These are phyloP conservation scores for Brachypteracias leptosomus DNA, from an alignment of 2,113 vertebrate species.

Conservation along the genomic window DNA sequence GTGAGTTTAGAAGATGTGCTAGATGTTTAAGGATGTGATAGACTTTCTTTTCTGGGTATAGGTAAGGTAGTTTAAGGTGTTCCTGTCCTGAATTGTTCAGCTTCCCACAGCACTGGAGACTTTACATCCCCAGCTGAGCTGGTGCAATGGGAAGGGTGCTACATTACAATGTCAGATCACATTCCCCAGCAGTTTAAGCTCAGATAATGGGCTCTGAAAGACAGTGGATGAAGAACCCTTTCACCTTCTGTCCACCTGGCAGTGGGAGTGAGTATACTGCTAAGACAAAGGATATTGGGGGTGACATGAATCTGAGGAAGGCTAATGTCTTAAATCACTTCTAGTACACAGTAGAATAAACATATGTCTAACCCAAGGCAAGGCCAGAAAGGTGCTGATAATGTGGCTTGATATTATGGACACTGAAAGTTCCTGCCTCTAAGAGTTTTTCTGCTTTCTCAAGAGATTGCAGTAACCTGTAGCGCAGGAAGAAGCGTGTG, in stretches of 20 bases:
- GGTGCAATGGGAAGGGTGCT: not conserved
- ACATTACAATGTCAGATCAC: not conserved
- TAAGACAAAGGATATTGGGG: not conserved
- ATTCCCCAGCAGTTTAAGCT: not conserved
- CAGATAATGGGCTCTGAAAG: not conserved
- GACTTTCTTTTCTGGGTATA: not conserved
- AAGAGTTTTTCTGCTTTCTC: not conserved
- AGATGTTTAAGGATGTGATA: not conserved
- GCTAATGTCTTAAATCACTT: constrained; percentile 2
- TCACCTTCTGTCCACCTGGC: not conserved
- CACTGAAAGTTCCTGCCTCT: not conserved
- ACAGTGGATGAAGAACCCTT: not conserved
- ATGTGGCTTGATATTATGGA: not conserved
- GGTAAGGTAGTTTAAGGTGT: not conserved
- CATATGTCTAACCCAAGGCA: not conserved
- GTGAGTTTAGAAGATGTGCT: not conserved
- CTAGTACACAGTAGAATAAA: not conserved
- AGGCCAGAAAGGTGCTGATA: not conserved
- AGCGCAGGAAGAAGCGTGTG: fast-evolving
- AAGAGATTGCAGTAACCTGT: not conserved
- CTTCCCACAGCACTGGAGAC: not conserved
- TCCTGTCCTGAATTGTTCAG: not conserved
- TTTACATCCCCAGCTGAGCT: not conserved
- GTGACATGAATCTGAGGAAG: not conserved
- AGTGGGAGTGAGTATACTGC: not conserved